Evolutionary conservation across 1,140 invertebrate genomes (phyloP).

Genomic region (Ectropis grisescens): DNA sequence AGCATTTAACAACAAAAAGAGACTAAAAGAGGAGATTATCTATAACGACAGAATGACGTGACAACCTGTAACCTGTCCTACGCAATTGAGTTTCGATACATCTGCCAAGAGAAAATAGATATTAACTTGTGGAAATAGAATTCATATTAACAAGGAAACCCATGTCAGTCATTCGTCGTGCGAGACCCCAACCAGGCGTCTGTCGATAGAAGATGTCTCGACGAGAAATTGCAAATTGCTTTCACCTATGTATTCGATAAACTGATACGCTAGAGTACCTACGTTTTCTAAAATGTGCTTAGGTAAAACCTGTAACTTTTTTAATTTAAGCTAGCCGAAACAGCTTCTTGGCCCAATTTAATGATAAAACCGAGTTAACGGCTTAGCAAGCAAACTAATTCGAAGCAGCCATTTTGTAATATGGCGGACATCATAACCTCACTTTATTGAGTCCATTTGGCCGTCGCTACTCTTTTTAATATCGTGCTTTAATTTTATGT

Average conservation of each 20-base stretch:
- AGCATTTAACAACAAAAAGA: too few relatives aligned
- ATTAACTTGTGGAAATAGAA: too few relatives aligned
- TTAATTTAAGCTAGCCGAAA: constrained; percentile 4
- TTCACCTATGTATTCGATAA: constrained; percentile 37
- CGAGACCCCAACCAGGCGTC: constrained; percentile 9
- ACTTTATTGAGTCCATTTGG: constrained; percentile 54
- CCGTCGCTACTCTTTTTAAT: constrained; percentile 53
- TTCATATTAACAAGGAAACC: not conserved
- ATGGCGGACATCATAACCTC: constrained; percentile 37
- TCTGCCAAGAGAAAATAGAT: too few relatives aligned
- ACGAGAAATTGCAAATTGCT: constrained; percentile 35
- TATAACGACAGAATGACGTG: constrained; percentile 14
- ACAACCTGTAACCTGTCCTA: constrained; percentile 17
- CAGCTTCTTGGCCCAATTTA: constrained; percentile 7
- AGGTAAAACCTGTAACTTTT: too few relatives aligned
- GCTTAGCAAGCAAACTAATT: constrained; percentile 29
- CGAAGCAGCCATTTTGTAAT: constrained; percentile 34
- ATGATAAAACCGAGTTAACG: constrained; percentile 14
- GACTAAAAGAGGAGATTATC: constrained; percentile 4
- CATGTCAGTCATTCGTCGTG: constrained; percentile 9
- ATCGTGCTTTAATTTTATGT: constrained; percentile 58
- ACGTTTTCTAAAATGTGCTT: too few relatives aligned
- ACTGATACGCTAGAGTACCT: constrained; percentile 16
- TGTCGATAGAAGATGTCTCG: constrained; percentile 26
- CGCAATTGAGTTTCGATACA: too few relatives aligned